Conservation (phyloP, 2,888 invertebrate genomes). For the Encarsia formosa region DNA sequence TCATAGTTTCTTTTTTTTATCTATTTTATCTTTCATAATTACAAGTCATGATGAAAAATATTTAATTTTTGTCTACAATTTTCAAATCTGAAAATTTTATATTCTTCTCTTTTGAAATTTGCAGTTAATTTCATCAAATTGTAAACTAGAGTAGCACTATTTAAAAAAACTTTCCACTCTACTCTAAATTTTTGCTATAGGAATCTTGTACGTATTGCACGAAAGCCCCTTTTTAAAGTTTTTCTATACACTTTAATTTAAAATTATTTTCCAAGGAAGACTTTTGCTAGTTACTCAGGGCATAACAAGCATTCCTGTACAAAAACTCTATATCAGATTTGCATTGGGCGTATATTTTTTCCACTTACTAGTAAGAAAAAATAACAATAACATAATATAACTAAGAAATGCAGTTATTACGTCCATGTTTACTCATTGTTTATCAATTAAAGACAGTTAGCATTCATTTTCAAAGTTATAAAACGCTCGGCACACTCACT, state of each 20-base stretch:
- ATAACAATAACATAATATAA: not conserved
- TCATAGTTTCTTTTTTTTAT: slow-evolving; percentile 25
- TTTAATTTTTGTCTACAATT: not conserved
- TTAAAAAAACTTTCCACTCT: no score
- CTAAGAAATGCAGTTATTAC: not conserved
- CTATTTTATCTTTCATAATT: no score
- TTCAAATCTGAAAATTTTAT: not conserved
- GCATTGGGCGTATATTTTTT: not conserved
- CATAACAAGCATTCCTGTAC: slow-evolving; percentile 24
- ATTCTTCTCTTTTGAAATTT: no score
- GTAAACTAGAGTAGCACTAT: no score
- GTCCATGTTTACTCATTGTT: not conserved
- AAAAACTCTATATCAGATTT: slow-evolving; percentile 25
- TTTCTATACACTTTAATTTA: slow-evolving; percentile 20
- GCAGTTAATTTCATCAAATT: no score
- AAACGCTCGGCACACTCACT: not conserved
- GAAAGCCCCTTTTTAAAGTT: slow-evolving; percentile 31
- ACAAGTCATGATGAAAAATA: no score
- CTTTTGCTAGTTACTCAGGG: slow-evolving; percentile 30
- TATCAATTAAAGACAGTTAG: slow-evolving; percentile 10
- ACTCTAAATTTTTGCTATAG: slow-evolving; percentile 15
- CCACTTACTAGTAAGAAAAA: slow-evolving; percentile 4
- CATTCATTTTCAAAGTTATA: not conserved
- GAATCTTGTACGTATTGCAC: slow-evolving; percentile 39
- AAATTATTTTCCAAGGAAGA: slow-evolving; percentile 33